phyloP scores from a whole-genome alignment of 2,797 vertebrate species.

The Chaenodraco wilsoni region DNA sequence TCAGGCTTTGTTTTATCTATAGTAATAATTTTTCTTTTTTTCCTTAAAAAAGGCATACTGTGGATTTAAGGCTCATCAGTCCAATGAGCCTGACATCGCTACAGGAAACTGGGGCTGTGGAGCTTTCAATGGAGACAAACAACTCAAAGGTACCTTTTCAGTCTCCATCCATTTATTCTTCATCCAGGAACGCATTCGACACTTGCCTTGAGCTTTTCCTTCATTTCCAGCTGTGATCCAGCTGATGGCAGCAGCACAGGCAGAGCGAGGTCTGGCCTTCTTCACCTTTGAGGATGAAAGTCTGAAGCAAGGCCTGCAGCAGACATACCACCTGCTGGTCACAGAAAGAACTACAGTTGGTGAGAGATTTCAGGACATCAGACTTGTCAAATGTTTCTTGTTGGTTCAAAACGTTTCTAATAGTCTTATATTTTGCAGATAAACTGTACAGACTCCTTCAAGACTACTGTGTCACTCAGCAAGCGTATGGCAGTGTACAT shows the following conservation, averaged over 20 bases:
- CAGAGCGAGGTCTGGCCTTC: constrained; percentile 69
- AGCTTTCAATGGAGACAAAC: constrained; percentile 78
- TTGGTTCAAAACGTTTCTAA: background rate
- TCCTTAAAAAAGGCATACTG: constrained; percentile 75
- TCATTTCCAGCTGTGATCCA: constrained; percentile 77
- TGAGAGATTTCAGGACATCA: constrained; percentile 41
- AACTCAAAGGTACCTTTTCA: constrained; percentile 79
- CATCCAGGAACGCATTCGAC: accelerated
- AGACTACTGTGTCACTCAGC: constrained; percentile 41
- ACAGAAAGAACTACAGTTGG: constrained; percentile 63
- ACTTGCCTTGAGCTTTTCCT: background rate
- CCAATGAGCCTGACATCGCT: constrained; percentile 69
- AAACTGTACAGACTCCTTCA: constrained; percentile 54
- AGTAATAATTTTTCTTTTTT: background rate
- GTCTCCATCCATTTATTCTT: background rate
- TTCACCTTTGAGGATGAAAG: constrained; percentile 70
- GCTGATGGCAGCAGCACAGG: constrained; percentile 81
- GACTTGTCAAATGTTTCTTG: accelerated
- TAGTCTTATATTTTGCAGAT: constrained; percentile 36
- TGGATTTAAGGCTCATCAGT: constrained; percentile 56
- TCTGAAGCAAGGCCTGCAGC: constrained; percentile 39
- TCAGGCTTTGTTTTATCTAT: too few species aligned
- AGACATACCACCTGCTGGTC: constrained; percentile 62
- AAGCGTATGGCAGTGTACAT: accelerated
- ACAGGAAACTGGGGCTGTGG: constrained; percentile 86